Evolutionary conservation across 2,888 invertebrate genomes (phyloP).

Genomic region (Eristalis intricaria): DNA sequence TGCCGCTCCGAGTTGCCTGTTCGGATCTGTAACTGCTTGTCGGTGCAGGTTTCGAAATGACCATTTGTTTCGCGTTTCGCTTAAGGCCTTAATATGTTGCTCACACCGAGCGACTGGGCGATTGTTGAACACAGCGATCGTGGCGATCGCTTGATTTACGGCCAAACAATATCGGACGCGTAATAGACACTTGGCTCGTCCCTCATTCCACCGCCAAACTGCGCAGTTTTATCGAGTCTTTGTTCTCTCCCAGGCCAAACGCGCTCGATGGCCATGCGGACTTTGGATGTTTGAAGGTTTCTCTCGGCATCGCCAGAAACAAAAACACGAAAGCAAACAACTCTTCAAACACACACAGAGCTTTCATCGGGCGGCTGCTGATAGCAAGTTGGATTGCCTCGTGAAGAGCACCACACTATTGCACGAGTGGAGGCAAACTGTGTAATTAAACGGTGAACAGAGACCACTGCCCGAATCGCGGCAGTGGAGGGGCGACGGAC

Average conservation of each 20-base stretch:
- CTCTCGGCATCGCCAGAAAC: slow-evolving; percentile 15
- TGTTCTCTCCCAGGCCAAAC: slow-evolving; percentile 36
- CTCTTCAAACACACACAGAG: neutral
- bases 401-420: slow-evolving; percentile 11
- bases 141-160: slow-evolving; percentile 37
- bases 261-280: slow-evolving; percentile 7
- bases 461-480: neutral
- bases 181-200: slow-evolving; percentile 19
- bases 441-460: slow-evolving; percentile 26
- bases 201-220: slow-evolving; percentile 24
- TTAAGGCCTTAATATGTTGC: neutral
- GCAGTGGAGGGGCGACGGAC: neutral
- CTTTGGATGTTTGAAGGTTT: slow-evolving; percentile 56
- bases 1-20: neutral
- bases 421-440: slow-evolving; percentile 33
- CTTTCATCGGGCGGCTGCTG: neutral
- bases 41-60: slow-evolving; percentile 41
- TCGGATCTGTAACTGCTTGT: slow-evolving; percentile 13
- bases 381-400: slow-evolving; percentile 45
- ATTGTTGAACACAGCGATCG: slow-evolving; percentile 16
- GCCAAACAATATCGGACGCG: slow-evolving; percentile 46
- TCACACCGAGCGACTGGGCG: neutral
- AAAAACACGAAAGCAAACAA: neutral
- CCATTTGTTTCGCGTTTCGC: slow-evolving; percentile 34
- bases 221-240: slow-evolving; percentile 55